These are phyloP conservation scores for Murina feae DNA, from an alignment of 2,113 vertebrate species.

Conservation along the genomic window DNA sequence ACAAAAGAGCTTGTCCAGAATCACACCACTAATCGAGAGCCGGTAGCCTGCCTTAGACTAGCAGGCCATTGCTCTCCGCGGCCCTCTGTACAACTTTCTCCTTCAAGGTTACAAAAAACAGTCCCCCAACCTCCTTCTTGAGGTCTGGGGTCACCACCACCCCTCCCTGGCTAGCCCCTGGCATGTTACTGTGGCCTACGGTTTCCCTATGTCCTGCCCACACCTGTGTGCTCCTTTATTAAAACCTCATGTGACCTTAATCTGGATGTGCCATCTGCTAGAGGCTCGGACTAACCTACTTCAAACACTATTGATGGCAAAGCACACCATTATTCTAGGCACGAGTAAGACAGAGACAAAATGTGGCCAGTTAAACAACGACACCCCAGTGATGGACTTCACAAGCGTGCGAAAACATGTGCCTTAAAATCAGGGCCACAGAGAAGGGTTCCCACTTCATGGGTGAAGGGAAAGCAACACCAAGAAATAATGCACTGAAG, in stretches of 20 bases:
- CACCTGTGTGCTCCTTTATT: not conserved
- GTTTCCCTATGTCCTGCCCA: not conserved
- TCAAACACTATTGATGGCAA: not conserved
- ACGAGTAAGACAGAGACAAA: not conserved
- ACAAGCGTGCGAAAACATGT: not conserved
- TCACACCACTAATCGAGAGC: not conserved
- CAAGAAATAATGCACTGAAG: fast-evolving
- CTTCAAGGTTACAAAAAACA: not conserved
- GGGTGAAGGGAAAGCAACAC: fast-evolving
- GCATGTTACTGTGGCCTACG: fast-evolving
- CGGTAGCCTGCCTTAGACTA: not conserved
- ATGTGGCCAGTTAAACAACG: fast-evolving
- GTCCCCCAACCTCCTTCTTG: not conserved
- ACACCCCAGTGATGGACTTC: no score
- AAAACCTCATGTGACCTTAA: not conserved
- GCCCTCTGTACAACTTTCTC: not conserved
- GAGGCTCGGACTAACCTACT: not conserved
- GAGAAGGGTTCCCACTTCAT: not conserved
- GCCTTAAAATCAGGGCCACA: not conserved
- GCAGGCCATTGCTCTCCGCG: not conserved
- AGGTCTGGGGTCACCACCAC: not conserved
- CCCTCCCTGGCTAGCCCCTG: not conserved
- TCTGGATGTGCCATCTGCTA: not conserved
- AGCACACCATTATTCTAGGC: not conserved
- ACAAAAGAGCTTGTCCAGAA: not conserved